Percentiles rank a stretch among this genome's conserved stretches.
Conservation (phyloP, 2,797 vertebrate species). For the Masticophis lateralis region DNA sequence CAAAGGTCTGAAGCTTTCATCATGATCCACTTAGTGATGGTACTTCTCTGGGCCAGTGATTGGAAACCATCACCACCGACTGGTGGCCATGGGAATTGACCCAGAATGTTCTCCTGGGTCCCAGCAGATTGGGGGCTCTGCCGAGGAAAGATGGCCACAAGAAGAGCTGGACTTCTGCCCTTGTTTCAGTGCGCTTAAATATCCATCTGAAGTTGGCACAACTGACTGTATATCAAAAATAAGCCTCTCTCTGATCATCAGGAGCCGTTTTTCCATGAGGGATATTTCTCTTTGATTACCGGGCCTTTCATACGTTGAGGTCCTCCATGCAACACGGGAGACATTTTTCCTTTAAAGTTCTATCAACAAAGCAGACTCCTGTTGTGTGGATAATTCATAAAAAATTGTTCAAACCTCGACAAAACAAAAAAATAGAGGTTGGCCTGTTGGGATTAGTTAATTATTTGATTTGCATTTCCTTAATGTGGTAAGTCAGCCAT, state of each 20-base stretch:
- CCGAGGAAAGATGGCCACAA: background rate
- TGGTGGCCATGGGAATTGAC: background rate
- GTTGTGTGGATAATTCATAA: conserved; percentile 56
- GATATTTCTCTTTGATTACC: conserved; percentile 63
- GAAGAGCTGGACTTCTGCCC: conserved; percentile 3
- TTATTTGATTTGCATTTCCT: conserved; percentile 55
- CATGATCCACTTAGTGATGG: background rate
- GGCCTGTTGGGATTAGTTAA: conserved; percentile 39
- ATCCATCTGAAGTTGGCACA: conserved; percentile 37
- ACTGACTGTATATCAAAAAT: conserved; percentile 46
- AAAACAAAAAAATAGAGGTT: conserved; percentile 41
- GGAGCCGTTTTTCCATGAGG: conserved; percentile 53
- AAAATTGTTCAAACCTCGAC: conserved; percentile 52
- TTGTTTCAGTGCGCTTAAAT: conserved; percentile 39
- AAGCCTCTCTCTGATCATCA: conserved; percentile 52
- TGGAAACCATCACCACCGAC: background rate
- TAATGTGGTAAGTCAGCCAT: conserved; percentile 44
- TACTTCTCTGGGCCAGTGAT: too few relatives aligned
- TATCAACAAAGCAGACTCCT: conserved; percentile 43
- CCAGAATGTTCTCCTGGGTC: background rate
- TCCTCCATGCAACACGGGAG: conserved; percentile 32
- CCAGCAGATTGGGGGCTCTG: background rate
- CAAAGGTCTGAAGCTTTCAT: background rate
- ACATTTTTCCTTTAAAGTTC: background rate
- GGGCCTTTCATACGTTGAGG: conserved; percentile 56